These are phyloP conservation scores for Cephonodes hylas DNA, from an alignment of 2,888 invertebrate genomes.

Conservation along the genomic window DNA sequence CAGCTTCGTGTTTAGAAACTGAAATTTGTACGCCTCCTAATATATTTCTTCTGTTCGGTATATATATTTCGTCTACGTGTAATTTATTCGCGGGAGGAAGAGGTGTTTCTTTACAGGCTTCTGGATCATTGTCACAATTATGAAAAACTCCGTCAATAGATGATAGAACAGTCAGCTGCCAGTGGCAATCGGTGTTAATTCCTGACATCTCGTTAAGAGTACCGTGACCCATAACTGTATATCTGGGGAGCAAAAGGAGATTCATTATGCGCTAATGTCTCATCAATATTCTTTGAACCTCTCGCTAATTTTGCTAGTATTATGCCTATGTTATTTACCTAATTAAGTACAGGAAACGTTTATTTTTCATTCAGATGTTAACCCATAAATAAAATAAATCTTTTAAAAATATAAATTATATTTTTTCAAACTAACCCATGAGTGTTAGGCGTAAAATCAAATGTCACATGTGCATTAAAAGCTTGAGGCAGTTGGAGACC, in stretches of 20 bases:
- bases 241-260: constrained; percentile 40
- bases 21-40: constrained; percentile 59
- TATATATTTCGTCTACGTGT: constrained; percentile 61
- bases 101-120: constrained; percentile 42
- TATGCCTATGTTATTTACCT: too few species aligned
- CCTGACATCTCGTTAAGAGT: constrained; percentile 36
- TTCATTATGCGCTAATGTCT: not conserved
- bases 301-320: too few species aligned
- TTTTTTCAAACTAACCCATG: constrained; percentile 59
- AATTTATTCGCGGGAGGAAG: constrained; percentile 48
- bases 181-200: constrained; percentile 44
- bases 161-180: constrained; percentile 62
- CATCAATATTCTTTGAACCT: too few species aligned
- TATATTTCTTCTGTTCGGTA: constrained; percentile 68
- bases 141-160: constrained; percentile 55
- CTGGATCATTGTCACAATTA: constrained; percentile 55
- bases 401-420: too few species aligned
- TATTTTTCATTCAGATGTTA: too few species aligned
- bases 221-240: constrained; percentile 63
- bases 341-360: too few species aligned
- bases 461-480: constrained; percentile 57
- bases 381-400: not conserved
- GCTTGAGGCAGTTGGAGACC: constrained; percentile 51
- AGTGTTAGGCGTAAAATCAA: constrained; percentile 55
- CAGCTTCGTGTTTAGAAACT: constrained; percentile 51